These are phyloP conservation scores for Brachypalpus laphriformis DNA, from an alignment of 2,888 invertebrate genomes.

Conservation along the genomic window DNA sequence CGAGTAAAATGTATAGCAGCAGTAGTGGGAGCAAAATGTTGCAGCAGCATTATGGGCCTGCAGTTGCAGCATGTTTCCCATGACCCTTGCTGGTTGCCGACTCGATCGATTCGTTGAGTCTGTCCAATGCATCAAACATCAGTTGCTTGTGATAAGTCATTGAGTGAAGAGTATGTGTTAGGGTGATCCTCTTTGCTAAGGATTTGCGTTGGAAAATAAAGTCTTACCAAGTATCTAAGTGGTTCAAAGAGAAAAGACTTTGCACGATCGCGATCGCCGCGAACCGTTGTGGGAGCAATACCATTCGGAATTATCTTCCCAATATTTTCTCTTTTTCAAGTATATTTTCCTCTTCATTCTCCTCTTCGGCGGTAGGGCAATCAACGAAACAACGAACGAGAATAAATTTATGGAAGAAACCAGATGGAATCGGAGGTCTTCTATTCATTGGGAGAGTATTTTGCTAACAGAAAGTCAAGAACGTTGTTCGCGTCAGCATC, in stretches of 20 bases:
- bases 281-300: slow-evolving; percentile 8
- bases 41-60: slow-evolving; percentile 67
- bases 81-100: slow-evolving; percentile 54
- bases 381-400: slow-evolving; percentile 45
- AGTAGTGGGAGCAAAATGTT: slow-evolving; percentile 53
- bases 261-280: neutral
- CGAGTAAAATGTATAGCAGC: neutral
- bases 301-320: slow-evolving; percentile 25
- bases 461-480: slow-evolving; percentile 68
- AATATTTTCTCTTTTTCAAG: slow-evolving; percentile 65
- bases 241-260: slow-evolving; percentile 21
- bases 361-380: slow-evolving; percentile 21
- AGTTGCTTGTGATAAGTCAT: slow-evolving; percentile 61
- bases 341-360: slow-evolving; percentile 41
- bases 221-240: neutral
- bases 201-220: neutral
- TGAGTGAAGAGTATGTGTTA: slow-evolving; percentile 45
- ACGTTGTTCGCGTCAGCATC: slow-evolving; percentile 68
- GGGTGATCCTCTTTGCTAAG: slow-evolving; percentile 5
- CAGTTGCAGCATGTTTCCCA: slow-evolving; percentile 69
- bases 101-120: slow-evolving; percentile 41
- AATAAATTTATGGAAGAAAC: slow-evolving; percentile 61
- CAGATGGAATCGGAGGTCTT: slow-evolving; percentile 65
- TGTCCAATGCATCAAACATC: slow-evolving; percentile 47
- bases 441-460: slow-evolving; percentile 58